A percentile compares a stretch with the other conserved stretches of the same genome.
phyloP scores from a whole-genome alignment of 2,113 vertebrate species.

The Upupa epops region DNA sequence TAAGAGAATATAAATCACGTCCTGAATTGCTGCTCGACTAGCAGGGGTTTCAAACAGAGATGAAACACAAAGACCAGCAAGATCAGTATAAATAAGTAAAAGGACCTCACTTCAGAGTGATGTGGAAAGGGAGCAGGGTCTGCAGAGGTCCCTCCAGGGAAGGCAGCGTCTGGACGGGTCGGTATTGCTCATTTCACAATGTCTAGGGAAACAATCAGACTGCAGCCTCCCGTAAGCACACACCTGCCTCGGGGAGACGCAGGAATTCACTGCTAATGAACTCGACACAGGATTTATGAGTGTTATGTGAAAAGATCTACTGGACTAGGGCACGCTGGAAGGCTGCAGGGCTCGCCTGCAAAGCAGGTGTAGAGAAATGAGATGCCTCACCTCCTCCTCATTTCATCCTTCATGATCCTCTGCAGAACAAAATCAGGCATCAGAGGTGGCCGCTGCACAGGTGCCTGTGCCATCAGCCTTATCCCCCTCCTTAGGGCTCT shows the following conservation, averaged over 20 bases:
- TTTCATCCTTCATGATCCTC: background rate
- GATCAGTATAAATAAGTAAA: background rate
- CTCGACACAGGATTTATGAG: background rate
- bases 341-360: background rate
- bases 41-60: background rate
- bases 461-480: accelerated
- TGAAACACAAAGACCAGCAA: background rate
- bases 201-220: background rate
- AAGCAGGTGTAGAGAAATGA: background rate
- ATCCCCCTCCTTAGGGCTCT: background rate
- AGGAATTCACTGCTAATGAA: slow-evolving; percentile 12
- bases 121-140: background rate
- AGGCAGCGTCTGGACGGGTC: background rate
- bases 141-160: slow-evolving; percentile 3
- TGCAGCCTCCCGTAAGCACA: background rate
- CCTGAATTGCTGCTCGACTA: background rate
- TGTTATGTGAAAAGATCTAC: background rate
- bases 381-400: slow-evolving; percentile 14
- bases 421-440: background rate
- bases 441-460: accelerated
- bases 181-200: slow-evolving; percentile 21
- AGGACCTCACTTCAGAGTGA: background rate
- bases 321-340: background rate
- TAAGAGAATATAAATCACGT: slow-evolving; percentile 35
- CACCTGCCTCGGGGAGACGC: slow-evolving; percentile 12